Evolutionary conservation across 2,797 vertebrate genomes (phyloP).

Genomic region (Mormyrops boulengeri): DNA sequence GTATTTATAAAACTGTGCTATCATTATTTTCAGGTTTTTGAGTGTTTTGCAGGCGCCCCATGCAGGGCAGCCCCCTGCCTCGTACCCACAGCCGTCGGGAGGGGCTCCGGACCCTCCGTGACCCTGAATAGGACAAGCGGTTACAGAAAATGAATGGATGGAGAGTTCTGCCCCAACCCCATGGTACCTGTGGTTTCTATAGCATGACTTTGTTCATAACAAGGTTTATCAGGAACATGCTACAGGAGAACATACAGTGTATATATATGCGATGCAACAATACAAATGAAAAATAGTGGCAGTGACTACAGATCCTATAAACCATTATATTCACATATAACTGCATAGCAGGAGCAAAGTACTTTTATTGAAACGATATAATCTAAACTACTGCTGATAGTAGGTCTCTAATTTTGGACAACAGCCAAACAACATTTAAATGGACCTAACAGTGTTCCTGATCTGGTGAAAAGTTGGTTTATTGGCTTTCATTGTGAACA

Average conservation of each 20-base stretch:
- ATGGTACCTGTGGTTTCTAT: neutral
- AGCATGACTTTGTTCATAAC: neutral
- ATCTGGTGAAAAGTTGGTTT: neutral
- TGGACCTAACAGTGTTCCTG: neutral
- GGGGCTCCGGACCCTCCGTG: no score
- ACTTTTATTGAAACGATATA: neutral
- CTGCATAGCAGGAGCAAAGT: neutral
- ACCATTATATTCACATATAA: neutral
- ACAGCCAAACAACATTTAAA: neutral
- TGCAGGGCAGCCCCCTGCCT: neutral
- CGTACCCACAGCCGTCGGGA: neutral
- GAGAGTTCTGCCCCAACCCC: neutral
- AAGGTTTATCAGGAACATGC: neutral
- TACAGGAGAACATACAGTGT: neutral
- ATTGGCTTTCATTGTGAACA: neutral
- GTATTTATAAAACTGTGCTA: neutral
- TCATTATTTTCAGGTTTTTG: neutral
- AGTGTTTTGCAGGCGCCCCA: neutral
- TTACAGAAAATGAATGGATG: neutral
- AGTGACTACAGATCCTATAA: neutral
- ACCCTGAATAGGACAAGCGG: neutral
- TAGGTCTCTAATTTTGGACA: neutral
- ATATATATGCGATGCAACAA: neutral
- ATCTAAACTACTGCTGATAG: neutral
- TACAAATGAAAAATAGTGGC: neutral